Evolutionary conservation across 2,113 vertebrate species (phyloP).

Genomic region (Dermatemys mawii): DNA sequence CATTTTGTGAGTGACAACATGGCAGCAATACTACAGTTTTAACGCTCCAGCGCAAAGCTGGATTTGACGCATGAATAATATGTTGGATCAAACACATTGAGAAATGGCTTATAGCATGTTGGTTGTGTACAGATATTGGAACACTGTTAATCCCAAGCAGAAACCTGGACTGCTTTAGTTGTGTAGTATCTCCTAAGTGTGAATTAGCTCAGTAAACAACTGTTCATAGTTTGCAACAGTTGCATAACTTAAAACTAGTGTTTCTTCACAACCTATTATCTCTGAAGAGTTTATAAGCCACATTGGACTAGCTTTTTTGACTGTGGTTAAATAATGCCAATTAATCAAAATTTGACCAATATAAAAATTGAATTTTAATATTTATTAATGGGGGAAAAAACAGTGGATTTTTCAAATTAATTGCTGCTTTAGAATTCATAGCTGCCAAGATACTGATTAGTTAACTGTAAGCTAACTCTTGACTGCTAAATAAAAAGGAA

Average conservation of each 20-base stretch:
- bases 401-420: neutral
- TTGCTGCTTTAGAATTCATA: neutral
- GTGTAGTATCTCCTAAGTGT: neutral
- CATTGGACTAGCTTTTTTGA: neutral
- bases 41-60: neutral
- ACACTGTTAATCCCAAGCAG: neutral
- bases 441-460: neutral
- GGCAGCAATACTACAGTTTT: neutral
- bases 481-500: too few relatives aligned
- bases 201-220: neutral
- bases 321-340: neutral
- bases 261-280: neutral
- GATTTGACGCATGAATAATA: neutral
- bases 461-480: neutral
- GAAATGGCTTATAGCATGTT: neutral
- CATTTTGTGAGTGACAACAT: accelerated
- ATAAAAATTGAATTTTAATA: neutral
- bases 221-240: neutral
- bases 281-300: neutral
- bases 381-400: too few relatives aligned
- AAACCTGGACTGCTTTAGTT: neutral
- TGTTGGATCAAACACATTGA: neutral
- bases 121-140: neutral
- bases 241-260: neutral
- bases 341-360: neutral